Evolutionary conservation across 2,797 vertebrate genomes (phyloP).

Genomic region (Neoniphon sammara): DNA sequence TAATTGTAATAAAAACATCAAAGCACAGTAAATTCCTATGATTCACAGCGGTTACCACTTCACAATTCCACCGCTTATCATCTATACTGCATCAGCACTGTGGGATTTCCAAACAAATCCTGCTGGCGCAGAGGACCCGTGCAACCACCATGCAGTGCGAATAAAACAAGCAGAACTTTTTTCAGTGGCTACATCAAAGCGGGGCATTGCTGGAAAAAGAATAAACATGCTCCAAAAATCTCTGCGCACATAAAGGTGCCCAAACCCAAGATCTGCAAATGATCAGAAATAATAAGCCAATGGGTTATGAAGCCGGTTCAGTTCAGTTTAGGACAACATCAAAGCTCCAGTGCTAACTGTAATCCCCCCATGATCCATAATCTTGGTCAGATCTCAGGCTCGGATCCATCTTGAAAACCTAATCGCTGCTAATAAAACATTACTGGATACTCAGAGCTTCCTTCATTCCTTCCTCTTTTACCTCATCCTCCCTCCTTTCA

Average conservation of each 20-base stretch:
- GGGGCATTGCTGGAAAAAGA: neutral
- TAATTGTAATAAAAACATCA: no score
- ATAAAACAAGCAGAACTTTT: slow-evolving; percentile 1
- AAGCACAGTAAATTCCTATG: no score
- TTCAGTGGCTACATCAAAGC: neutral
- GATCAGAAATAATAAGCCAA: neutral
- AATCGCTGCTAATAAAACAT: slow-evolving; percentile 54
- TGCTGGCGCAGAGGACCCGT: neutral
- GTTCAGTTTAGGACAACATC: slow-evolving; percentile 54
- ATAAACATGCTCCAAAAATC: slow-evolving; percentile 24
- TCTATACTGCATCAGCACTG: neutral
- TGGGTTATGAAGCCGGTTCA: slow-evolving; percentile 28
- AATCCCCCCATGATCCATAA: slow-evolving; percentile 28
- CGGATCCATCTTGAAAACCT: slow-evolving; percentile 37
- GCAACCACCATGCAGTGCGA: neutral
- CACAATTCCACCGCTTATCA: neutral
- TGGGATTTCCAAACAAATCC: slow-evolving; percentile 12
- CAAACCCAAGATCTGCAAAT: neutral
- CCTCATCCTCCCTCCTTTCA: slow-evolving; percentile 38
- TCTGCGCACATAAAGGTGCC: neutral
- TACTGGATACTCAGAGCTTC: slow-evolving; percentile 44
- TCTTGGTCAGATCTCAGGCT: slow-evolving; percentile 20
- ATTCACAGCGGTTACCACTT: neutral
- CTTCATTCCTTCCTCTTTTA: slow-evolving; percentile 19
- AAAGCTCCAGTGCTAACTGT: slow-evolving; percentile 41